phyloP scores from a whole-genome alignment of 2,797 vertebrate genomes.

The Semotilus atromaculatus region DNA sequence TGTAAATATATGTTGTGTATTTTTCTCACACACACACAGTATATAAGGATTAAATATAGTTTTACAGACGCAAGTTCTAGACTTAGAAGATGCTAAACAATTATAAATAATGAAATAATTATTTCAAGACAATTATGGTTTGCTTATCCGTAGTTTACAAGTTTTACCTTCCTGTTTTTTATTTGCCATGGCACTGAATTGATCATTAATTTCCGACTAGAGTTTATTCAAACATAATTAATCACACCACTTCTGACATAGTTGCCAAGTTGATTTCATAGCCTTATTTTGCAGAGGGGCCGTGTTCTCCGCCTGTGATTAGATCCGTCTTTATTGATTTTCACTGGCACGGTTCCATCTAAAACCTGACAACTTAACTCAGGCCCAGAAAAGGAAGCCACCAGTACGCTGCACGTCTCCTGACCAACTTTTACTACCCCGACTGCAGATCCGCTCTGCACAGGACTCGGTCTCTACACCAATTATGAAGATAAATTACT shows the following conservation, averaged over 20 bases:
- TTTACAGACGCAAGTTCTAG: too few relatives aligned
- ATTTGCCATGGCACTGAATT: background rate
- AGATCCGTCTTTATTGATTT: slow-evolving; percentile 15
- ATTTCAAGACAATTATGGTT: background rate
- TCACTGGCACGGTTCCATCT: background rate
- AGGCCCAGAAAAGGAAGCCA: background rate
- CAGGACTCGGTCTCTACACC: slow-evolving; percentile 16
- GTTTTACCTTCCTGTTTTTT: background rate
- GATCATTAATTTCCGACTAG: background rate
- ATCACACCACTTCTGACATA: background rate
- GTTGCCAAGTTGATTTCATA: slow-evolving; percentile 27
- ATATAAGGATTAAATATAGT: too few relatives aligned
- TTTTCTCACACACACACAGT: too few relatives aligned
- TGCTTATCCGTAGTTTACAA: background rate
- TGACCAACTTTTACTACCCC: slow-evolving; percentile 42
- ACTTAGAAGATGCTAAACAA: too few relatives aligned
- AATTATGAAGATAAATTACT: slow-evolving; percentile 59
- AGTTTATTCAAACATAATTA: slow-evolving; percentile 19
- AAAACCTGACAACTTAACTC: slow-evolving; percentile 17
- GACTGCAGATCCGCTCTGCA: slow-evolving; percentile 24
- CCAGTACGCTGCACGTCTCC: slow-evolving; percentile 7
- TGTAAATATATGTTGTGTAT: too few relatives aligned
- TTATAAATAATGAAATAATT: background rate
- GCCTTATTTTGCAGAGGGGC: background rate
- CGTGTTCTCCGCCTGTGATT: background rate